A percentile compares a stretch with the other conserved stretches of the same genome.
These are phyloP conservation scores for Oscheius sp. DNA, from an alignment of 2,888 invertebrate species.

Conservation along the genomic window DNA sequence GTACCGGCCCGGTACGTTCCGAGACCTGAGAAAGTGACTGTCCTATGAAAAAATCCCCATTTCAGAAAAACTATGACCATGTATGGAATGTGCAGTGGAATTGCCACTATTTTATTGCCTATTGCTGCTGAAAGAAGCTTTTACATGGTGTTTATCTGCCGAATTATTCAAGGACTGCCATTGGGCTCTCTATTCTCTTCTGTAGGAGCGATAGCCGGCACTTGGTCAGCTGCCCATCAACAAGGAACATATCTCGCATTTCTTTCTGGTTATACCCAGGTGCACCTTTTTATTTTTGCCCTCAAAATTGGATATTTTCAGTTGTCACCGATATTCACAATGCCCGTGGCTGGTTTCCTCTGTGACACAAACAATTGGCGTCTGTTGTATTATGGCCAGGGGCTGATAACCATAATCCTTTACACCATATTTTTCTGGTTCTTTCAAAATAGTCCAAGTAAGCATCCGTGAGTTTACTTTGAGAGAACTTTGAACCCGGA, in stretches of 20 bases:
- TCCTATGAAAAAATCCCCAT: no score
- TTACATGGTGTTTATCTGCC: not conserved
- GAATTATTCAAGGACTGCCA: constrained; percentile 40
- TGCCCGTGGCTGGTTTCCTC: constrained; percentile 45
- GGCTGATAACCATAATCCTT: constrained; percentile 40
- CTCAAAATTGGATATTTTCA: not conserved
- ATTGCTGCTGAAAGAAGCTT: constrained; percentile 21
- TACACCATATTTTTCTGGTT: constrained; percentile 40
- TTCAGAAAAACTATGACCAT: constrained; percentile 20
- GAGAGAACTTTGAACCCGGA: not conserved
- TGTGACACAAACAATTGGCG: constrained; percentile 47
- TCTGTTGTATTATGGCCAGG: constrained; percentile 33
- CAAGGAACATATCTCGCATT: constrained; percentile 49
- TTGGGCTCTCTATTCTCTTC: constrained; percentile 45
- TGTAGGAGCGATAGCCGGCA: constrained; percentile 47
- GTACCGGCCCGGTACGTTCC: no score
- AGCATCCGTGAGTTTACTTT: constrained; percentile 41
- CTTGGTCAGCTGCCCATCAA: constrained; percentile 44
- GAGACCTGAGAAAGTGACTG: no score
- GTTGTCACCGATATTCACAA: constrained; percentile 40
- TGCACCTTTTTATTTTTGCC: not conserved
- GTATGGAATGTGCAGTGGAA: constrained; percentile 37
- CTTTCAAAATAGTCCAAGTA: constrained; percentile 47
- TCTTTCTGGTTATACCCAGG: constrained; percentile 45
- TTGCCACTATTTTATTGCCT: constrained; percentile 34